Evolutionary conservation across 2,888 invertebrate genomes (phyloP), one percentile per base, ranked within the genome.

Genomic region (Cheilosia scutellata): DNA sequence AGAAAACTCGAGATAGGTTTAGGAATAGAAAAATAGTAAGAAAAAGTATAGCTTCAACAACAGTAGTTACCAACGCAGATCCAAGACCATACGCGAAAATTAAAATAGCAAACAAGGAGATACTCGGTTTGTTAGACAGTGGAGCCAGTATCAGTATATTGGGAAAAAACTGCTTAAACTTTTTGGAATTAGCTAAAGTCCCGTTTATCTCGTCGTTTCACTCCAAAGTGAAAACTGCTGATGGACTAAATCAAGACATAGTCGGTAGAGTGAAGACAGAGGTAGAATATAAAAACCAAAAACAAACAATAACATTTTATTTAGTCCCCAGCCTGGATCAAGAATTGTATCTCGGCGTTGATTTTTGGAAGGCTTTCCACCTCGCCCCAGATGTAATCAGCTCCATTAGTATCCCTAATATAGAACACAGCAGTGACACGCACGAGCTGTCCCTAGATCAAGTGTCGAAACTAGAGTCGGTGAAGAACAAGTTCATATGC

Each of bases 281-380:
- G 2, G 20, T 20, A 0, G 20, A 20, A 2, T 20, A 20, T 20
- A 20, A 20, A 20, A 20, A 20, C 2, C 1, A 20, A 20, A 20
- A 20, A 20, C 20, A 20, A 1, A 20, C 2, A 20, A 20, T 20
- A 20, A 20, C 20, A 0, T 20, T 20, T 20, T 20, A 47, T 33
- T 9, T 79, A 9, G 71, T 75, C 1, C 82, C 78, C 0, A 37
- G 49, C 13, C 9, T 87, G 11, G 33, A 51, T 7, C 86, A 86
- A 6, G 31, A 55, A 6, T 4, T 74, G 1, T 87, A 87, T 44
- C 44, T 20, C 20, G 20, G 20, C 2, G 20, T 20, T 37, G 9
- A 37, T 37, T 37, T 37, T 37, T 37, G 9, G 82, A 55, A 31
- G 40, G 27, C 5, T 0, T 87, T 82, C n/a, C 31, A 47, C 11